Base-by-base conservation (phyloP, 2,888 invertebrate species). In the Scaptomyza polygonia region DNA sequence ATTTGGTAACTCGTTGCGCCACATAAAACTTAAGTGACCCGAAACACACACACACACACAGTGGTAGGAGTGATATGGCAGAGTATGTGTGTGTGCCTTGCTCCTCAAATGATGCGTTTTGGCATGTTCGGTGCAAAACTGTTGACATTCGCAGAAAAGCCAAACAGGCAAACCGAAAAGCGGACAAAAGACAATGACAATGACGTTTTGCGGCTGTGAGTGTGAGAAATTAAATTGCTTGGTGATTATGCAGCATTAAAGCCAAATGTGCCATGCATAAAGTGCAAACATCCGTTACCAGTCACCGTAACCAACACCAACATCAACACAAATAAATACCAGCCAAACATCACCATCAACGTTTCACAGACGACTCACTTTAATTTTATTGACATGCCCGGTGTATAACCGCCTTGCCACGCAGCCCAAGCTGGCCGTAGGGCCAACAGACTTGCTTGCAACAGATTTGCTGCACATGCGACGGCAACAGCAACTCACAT, bases 1-100 rank as follows among this genome's bases (percentile, higher is more conserved):
- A 83, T 83, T 83, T 88, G 82, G 88, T 88, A 88, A 88, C 88
- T 86, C 82, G 88, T 88, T 88, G 71, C 84, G 85, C 85, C 88
- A 88, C 84, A 84, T 84, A 84, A 84, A 84, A 84, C 87, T 88
- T 88, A 84, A 84, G 84, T 88, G 84, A 88, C 87, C 88, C 82
- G 77, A 88, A 86, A 76, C 72, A 55, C 55, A 65, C 54, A 64
- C 64, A 72, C 66, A 53, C 54, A 51, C 39, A 44, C 64, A 16
- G 43, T 27, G 56, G 49, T 9, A 9, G 27, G 55, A 29, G 39
- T 29, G 42, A 36, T 45, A 8, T 34, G 34, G 9, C 29, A 36
- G 29, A 4, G 5, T 21, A n/a, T 30, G 43, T n/a, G 5, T 21
- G 11, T 30, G 43, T 12, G n/a, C n/a, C 25, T 30, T 42, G 40